phyloP scores from a whole-genome alignment of 2,113 vertebrate genomes.

The Neotoma lepida region DNA sequence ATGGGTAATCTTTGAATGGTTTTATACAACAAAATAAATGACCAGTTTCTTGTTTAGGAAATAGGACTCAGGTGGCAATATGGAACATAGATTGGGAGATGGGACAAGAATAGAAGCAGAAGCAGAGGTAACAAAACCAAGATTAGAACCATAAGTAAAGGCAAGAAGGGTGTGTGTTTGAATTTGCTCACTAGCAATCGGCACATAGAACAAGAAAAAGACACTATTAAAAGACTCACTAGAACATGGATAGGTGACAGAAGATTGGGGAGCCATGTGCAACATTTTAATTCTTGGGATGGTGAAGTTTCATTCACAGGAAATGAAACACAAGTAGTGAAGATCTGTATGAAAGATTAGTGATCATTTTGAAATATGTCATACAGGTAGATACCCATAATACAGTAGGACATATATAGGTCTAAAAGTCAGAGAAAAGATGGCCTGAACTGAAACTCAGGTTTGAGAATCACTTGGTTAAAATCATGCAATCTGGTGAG shows the following conservation, averaged over 20 bases:
- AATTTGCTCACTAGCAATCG: neutral
- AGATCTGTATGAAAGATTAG: neutral
- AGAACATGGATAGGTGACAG: neutral
- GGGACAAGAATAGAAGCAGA: neutral
- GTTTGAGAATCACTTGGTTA: neutral
- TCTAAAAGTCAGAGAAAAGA: neutral
- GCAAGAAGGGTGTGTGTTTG: neutral
- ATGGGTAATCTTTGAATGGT: neutral
- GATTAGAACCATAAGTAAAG: neutral
- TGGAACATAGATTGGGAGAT: neutral
- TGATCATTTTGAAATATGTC: conserved; percentile 17
- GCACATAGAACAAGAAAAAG: neutral
- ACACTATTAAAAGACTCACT: neutral
- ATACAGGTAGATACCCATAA: neutral
- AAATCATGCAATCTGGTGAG: neutral
- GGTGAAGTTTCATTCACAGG: neutral
- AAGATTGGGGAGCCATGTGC: neutral
- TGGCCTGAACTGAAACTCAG: neutral
- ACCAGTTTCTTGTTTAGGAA: neutral
- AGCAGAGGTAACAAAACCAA: neutral
- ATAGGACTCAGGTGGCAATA: neutral
- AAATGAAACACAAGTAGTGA: neutral
- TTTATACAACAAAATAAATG: conserved; percentile 22
- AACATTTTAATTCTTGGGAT: conserved; percentile 31
- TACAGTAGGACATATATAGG: neutral